These are phyloP conservation scores for Megaptera novaeangliae DNA, from an alignment of 2,113 vertebrate species.

Conservation along the genomic window DNA sequence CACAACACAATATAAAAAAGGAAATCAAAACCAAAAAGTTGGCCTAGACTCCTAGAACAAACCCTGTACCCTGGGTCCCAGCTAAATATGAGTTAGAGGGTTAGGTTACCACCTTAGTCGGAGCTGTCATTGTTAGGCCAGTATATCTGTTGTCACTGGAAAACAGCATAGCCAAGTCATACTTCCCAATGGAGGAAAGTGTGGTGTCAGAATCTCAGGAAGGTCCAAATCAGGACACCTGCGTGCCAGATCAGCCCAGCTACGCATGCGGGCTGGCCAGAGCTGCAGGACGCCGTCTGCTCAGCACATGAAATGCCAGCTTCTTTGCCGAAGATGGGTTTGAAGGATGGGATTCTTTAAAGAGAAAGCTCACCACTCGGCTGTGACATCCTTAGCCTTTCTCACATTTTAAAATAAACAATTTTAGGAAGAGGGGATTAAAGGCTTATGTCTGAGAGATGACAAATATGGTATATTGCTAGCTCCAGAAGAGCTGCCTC, in stretches of 20 bases:
- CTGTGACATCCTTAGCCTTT: conserved; percentile 76
- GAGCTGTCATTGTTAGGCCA: not conserved
- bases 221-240: conserved; percentile 68
- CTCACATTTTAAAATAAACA: conserved; percentile 71
- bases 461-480: conserved; percentile 27
- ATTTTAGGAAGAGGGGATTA: conserved; percentile 72
- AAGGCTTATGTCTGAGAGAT: conserved; percentile 65
- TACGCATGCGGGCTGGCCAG: conserved; percentile 53
- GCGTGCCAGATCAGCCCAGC: conserved; percentile 62
- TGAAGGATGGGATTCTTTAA: conserved; percentile 78
- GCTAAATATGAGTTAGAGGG: conserved; percentile 43
- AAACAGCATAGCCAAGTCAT: conserved; percentile 60
- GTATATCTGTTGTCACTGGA: conserved; percentile 55
- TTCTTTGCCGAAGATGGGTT: conserved; percentile 72
- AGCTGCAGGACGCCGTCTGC: conserved; percentile 66
- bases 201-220: conserved; percentile 62
- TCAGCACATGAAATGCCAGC: conserved; percentile 77
- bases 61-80: conserved; percentile 35
- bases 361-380: conserved; percentile 71
- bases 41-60: conserved; percentile 40
- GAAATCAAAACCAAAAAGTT: conserved; percentile 74
- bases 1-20: conserved; percentile 26
- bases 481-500: not conserved
- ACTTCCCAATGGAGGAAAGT: conserved; percentile 41
- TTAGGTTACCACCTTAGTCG: conserved; percentile 45